Percentiles rank a stretch among this genome's conserved stretches.
Conservation (phyloP, 2,797 vertebrate species). For the Craterocephalus amniculus region DNA sequence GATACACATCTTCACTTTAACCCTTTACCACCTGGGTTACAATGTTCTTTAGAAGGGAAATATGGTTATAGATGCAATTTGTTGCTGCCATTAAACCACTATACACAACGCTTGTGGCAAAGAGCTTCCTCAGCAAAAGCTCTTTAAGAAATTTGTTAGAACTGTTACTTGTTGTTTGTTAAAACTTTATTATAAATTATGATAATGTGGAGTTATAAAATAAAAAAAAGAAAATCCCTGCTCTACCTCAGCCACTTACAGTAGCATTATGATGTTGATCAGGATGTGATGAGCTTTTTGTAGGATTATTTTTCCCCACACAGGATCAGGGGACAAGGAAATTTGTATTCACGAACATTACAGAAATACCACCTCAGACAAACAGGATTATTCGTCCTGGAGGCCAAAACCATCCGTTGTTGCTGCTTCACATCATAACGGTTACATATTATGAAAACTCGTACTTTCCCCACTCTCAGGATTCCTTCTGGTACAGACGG, state of each 20-base stretch:
- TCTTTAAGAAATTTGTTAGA: not conserved
- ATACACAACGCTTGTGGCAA: not conserved
- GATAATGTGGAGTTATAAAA: not conserved
- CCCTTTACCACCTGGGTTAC: too few relatives aligned
- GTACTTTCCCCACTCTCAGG: slow-evolving; percentile 68
- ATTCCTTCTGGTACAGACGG: slow-evolving; percentile 87
- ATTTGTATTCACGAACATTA: not conserved
- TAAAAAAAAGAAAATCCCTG: not conserved
- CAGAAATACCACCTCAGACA: not conserved
- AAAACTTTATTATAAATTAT: not conserved
- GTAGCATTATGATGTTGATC: not conserved
- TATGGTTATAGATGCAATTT: not conserved
- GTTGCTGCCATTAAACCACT: not conserved
- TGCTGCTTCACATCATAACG: not conserved
- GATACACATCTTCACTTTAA: too few relatives aligned
- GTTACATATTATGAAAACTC: not conserved
- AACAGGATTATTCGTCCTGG: not conserved
- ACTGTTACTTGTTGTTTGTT: not conserved
- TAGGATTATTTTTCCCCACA: not conserved
- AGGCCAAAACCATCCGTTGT: not conserved
- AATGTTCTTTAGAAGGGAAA: not conserved
- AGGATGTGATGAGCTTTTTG: not conserved
- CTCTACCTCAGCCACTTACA: not conserved
- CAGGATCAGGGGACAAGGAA: not conserved
- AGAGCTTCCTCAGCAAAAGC: not conserved